Percentiles rank a stretch among this genome's conserved stretches.
Conservation (phyloP, 2,113 vertebrate species). For the Murina feae region DNA sequence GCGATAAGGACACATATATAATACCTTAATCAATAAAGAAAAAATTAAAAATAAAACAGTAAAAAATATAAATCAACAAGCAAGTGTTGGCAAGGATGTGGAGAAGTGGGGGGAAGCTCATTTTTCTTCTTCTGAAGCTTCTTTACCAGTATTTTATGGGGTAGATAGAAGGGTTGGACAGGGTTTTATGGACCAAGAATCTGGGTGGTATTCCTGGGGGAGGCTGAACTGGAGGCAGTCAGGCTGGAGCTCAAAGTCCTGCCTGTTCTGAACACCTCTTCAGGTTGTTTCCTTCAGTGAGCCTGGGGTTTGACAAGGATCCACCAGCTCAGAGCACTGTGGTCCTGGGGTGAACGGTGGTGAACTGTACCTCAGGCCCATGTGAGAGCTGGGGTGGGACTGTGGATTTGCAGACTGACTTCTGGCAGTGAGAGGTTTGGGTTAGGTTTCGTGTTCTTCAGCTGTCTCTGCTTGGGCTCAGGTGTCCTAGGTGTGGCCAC, state of each 20-base stretch:
- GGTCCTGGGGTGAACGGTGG: no score
- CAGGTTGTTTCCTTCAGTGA: not conserved
- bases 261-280: not conserved
- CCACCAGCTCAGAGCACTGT: not conserved
- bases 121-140: not conserved
- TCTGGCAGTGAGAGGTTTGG: no score
- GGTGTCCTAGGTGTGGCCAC: not conserved
- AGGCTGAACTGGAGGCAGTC: not conserved
- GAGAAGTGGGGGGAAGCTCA: no score
- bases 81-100: no score
- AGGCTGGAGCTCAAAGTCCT: not conserved
- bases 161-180: not conserved
- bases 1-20: no score
- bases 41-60: no score
- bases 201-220: not conserved
- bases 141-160: not conserved
- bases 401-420: fast-evolving
- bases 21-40: no score
- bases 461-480: not conserved
- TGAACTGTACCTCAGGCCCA: fast-evolving
- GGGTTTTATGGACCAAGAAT: not conserved
- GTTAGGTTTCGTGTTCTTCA: not conserved
- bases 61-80: no score
- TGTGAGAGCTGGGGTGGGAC: not conserved
- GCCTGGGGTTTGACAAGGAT: not conserved